These are phyloP conservation scores for Drosophila merina DNA, from an alignment of 2,888 invertebrate species.

Conservation along the genomic window DNA sequence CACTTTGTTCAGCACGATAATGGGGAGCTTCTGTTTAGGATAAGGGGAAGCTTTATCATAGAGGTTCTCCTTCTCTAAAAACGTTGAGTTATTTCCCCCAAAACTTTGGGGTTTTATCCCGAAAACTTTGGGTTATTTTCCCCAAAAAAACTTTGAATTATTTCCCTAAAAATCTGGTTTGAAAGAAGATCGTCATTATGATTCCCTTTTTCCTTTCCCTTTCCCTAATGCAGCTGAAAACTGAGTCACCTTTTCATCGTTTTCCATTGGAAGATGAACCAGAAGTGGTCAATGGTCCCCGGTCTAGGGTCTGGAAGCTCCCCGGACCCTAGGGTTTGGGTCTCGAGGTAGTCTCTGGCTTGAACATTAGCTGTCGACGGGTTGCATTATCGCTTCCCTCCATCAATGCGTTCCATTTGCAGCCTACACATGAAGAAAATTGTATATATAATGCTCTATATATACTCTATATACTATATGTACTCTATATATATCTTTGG, in stretches of 20 bases:
- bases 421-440: conserved; percentile 14
- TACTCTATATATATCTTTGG: background rate
- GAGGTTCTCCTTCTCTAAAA: too few relatives aligned
- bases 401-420: conserved; percentile 46
- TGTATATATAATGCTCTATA: background rate
- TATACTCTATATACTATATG: too few relatives aligned
- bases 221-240: background rate
- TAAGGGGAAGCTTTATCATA: too few relatives aligned
- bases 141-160: background rate
- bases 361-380: conserved; percentile 47
- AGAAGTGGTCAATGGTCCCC: background rate
- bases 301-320: too few relatives aligned
- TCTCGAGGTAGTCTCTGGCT: conserved; percentile 14
- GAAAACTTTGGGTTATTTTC: too few relatives aligned
- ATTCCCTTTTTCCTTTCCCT: background rate
- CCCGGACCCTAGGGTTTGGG: background rate
- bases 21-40: background rate
- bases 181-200: background rate
- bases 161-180: background rate
- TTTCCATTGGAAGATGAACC: background rate
- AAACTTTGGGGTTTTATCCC: background rate
- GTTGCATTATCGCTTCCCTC: conserved; percentile 59
- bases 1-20: conserved; percentile 10
- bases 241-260: background rate
- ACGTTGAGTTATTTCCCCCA: too few relatives aligned